Evolutionary conservation across 2,888 invertebrate species (phyloP), one percentile per base, ranked within the genome.

Genomic region (Phasia obesa): DNA sequence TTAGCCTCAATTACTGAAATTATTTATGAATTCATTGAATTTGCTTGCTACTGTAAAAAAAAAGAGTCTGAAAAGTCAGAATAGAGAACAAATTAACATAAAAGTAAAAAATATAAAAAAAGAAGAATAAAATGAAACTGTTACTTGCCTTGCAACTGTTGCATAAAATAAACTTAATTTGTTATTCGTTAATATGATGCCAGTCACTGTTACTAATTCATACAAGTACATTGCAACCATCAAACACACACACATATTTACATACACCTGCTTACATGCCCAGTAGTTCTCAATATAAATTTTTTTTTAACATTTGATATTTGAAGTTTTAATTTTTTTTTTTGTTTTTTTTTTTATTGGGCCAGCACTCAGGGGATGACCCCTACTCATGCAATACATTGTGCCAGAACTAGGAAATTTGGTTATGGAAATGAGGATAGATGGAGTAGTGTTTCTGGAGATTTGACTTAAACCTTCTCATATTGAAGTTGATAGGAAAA

Each of bases 81-180:
- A 60, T n/a, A 51, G 15, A 38, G 17, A 25, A 17, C 51, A 44
- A 77, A 77, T 65, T 75, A 75, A 60, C 53, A 62, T 70, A 60
- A 65, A 65, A 76, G 47, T 55, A 21, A 51, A 51, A 42, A 23
- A 25, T 13, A 27, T 35, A 11, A 4, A 4, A 47, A 59, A 23
- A n/a, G 21, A 31, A 35, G 64, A 19, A 23, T 19, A n/a, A 69
- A 51, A 49, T 49, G 55, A 23, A 71, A 64, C n/a, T 57, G 35
- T 71, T 51, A 73, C 79, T 83, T 83, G 71, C 71, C 49, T 47
- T 71, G 73, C 73, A 75, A 83, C 75, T 79, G 83, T 83, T 75
- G 83, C 83, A 83, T 83, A 57, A 79, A 79, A 83, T 76, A 83
- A 83, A 79, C 65, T 79, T 83, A 83, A 83, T 83, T 83, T 79